Evolutionary conservation across 2,888 invertebrate species (phyloP).

Genomic region (Epistrophe grossulariae): DNA sequence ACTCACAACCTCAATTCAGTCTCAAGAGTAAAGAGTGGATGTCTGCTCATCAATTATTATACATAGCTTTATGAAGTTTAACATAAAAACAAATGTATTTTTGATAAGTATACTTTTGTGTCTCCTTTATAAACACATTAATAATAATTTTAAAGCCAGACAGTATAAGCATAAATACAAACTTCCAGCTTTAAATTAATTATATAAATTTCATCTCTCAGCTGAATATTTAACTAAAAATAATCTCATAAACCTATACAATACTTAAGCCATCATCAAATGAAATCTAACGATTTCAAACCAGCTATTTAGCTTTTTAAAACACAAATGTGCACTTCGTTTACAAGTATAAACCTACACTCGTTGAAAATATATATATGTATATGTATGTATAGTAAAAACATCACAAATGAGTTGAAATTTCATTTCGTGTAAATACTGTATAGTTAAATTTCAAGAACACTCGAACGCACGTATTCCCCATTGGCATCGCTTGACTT

Average conservation of each 20-base stretch:
- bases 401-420: conserved; percentile 26
- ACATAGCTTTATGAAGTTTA: no score
- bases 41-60: no score
- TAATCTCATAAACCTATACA: not conserved
- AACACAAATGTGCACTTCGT: not conserved
- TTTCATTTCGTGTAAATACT: conserved; percentile 19
- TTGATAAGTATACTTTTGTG: no score
- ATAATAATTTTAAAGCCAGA: no score
- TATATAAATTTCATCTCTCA: no score
- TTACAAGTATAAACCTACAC: not conserved
- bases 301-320: not conserved
- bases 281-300: not conserved
- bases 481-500: conserved; percentile 33
- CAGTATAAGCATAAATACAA: no score
- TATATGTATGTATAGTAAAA: not conserved
- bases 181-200: no score
- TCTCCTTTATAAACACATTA: no score
- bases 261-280: not conserved
- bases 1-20: no score
- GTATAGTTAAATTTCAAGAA: conserved; percentile 41
- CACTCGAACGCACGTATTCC: conserved; percentile 40
- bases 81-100: no score
- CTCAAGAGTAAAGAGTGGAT: no score
- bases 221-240: not conserved
- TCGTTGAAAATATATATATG: not conserved